Conservation (phyloP, 2,888 invertebrate genomes). For the Lottia gigantea region DNA sequence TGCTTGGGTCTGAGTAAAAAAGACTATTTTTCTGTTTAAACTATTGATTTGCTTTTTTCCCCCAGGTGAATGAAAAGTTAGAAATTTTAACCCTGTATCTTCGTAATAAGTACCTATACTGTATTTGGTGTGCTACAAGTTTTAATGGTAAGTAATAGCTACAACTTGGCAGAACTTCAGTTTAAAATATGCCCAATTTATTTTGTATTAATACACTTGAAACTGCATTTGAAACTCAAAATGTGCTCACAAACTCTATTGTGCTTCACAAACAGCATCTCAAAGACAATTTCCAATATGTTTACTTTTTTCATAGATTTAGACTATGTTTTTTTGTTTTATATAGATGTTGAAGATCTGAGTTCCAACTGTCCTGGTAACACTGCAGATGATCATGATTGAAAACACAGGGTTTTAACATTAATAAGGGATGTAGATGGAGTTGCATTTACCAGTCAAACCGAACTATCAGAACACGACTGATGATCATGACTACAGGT, state of each 20-base stretch:
- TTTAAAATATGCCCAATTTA: no score
- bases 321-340: not conserved
- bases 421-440: not conserved
- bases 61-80: conserved; percentile 73
- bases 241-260: no score
- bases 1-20: no score
- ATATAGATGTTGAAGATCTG: conserved; percentile 57
- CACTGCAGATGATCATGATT: conserved; percentile 56
- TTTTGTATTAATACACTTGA: no score
- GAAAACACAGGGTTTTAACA: conserved; percentile 12
- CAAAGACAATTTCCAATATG: no score
- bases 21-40: no score
- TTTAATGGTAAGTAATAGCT: conserved; percentile 72
- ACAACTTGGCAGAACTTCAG: not conserved
- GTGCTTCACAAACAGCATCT: no score
- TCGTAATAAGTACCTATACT: conserved; percentile 79
- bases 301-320: no score
- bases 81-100: conserved; percentile 76
- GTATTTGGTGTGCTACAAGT: conserved; percentile 82
- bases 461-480: no score
- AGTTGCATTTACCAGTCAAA: not conserved
- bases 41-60: not conserved
- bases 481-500: no score
- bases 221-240: no score
- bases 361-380: conserved; percentile 60